Evolutionary conservation across 1,140 invertebrate species (phyloP), one percentile per base, ranked within the genome.

Genomic region (Branchinecta lynchi): DNA sequence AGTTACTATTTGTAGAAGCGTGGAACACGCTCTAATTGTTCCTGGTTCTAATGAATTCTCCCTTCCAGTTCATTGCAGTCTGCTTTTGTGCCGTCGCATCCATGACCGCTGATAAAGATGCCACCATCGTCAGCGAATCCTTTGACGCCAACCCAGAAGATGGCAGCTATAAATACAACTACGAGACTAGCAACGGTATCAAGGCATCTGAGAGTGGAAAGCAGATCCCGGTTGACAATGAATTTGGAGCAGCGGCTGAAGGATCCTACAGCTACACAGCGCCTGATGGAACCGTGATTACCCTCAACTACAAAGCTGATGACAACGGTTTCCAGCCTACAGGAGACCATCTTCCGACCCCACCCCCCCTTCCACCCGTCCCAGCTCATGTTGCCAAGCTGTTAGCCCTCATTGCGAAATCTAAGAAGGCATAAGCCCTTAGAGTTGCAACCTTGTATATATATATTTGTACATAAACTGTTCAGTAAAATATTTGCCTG

Each of bases 181-280:
- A 87, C 74, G 83, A 89, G 77, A 85, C 86, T 12, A 85, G 82
- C 20, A 87, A 88, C 75, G 86, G 86, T 32, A 87, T 87, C 73
- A 76, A 78, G 7, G 85, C 82, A 0, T 82, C 85, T 74, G 86
- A 87, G 76, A 67, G 66, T 32, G 70, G 70, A 15, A 70, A 67
- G n/a, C 70, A 70, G 46, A 66, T 70, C 15, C 66, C 70, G 20
- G 51, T 45, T 45, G 44, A 21, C 44, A 45, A 67, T 8, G 70
- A 70, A 10, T 45, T 71, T 32, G 46, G 67, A 17, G 66, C 68
- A 8, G 70, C 72, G 76, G 78, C 43, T 80, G 82, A 76, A 79
- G 81, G 75, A 73, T 60, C 20, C 17, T 68, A 70, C 43, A 70
- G 68, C 7, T 75, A 75, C 32, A 72, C 70, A 8, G 70, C 71